Evolutionary conservation across 2,888 invertebrate genomes (phyloP).

Genomic region (Morpho achilles): DNA sequence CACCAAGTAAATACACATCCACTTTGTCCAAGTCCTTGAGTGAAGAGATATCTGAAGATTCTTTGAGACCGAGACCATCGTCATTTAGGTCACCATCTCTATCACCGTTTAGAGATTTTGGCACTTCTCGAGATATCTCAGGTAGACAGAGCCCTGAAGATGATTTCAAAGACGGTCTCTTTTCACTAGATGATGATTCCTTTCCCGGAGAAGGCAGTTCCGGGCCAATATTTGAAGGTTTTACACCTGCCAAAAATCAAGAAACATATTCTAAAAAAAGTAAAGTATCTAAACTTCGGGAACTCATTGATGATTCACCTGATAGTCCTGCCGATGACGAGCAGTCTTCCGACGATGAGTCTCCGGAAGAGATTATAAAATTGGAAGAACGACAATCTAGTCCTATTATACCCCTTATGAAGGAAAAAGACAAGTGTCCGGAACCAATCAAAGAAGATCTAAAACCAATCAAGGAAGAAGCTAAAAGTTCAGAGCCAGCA

Average conservation of each 20-base stretch:
- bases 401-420: conserved; percentile 37
- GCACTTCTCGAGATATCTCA: conserved; percentile 73
- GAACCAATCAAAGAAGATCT: conserved; percentile 42
- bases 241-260: conserved; percentile 77
- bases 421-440: conserved; percentile 40
- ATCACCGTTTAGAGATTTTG: conserved; percentile 68
- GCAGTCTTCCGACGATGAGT: conserved; percentile 70
- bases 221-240: conserved; percentile 75
- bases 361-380: conserved; percentile 48
- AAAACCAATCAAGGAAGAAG: conserved; percentile 38
- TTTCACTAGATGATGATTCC: conserved; percentile 80
- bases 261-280: conserved; percentile 76
- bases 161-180: conserved; percentile 79
- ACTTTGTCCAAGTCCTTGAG: conserved; percentile 68
- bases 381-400: conserved; percentile 42
- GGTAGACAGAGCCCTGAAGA: conserved; percentile 82
- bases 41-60: conserved; percentile 78
- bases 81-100: conserved; percentile 62
- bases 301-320: conserved; percentile 71
- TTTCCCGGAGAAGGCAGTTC: conserved; percentile 78
- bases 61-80: conserved; percentile 49
- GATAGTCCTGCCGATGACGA: conserved; percentile 75
- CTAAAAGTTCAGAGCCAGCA: conserved; percentile 36
- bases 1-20: conserved; percentile 69
- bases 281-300: conserved; percentile 66